phyloP scores from a whole-genome alignment of 2,888 invertebrate genomes.

The Sphaerophoria taeniata region DNA sequence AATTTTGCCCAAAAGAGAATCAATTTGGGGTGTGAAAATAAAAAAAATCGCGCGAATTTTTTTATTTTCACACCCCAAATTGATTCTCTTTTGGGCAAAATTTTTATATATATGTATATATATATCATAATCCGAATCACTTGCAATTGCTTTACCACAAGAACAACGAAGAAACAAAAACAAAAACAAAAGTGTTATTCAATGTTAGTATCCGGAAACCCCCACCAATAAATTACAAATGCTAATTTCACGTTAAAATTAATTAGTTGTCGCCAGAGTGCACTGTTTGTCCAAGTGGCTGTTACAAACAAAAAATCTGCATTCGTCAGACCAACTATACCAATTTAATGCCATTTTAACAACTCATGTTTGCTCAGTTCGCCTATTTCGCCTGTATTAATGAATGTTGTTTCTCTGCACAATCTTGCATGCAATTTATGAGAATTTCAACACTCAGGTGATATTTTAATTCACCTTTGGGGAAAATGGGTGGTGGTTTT shows the following conservation, averaged over 20 bases:
- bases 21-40: too few relatives aligned
- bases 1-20: too few relatives aligned
- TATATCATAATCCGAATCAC: too few relatives aligned
- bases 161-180: background rate
- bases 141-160: slow-evolving; percentile 17
- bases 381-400: slow-evolving; percentile 2
- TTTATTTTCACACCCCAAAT: too few relatives aligned
- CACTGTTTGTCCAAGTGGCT: slow-evolving; percentile 29
- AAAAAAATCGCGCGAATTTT: too few relatives aligned
- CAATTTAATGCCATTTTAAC: slow-evolving; percentile 61
- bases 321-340: slow-evolving; percentile 26
- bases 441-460: slow-evolving; percentile 62
- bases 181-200: slow-evolving; percentile 36
- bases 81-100: too few relatives aligned
- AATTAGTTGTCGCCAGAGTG: slow-evolving; percentile 65
- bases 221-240: slow-evolving; percentile 60
- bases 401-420: slow-evolving; percentile 14
- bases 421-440: slow-evolving; percentile 73
- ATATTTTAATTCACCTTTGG: slow-evolving; percentile 58
- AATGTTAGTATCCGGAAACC: slow-evolving; percentile 15
- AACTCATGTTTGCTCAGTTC: slow-evolving; percentile 61
- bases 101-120: too few relatives aligned
- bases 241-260: slow-evolving; percentile 63
- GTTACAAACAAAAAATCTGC: slow-evolving; percentile 21
- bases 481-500: background rate